Base-by-base conservation (phyloP, 1,140 invertebrate genomes). In the Drosophila serrata region DNA sequence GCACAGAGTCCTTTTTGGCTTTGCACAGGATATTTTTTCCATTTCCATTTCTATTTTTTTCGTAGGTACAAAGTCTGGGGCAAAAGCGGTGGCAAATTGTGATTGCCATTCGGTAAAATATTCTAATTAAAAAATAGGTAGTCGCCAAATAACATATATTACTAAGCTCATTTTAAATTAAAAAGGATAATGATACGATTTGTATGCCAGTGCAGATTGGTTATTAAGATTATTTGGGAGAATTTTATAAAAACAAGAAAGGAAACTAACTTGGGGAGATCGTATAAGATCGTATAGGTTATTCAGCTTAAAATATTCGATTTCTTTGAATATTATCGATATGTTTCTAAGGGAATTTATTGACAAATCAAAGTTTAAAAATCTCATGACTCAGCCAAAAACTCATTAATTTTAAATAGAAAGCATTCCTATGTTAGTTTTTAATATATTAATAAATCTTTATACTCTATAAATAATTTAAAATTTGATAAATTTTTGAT, bases 1-100 rank as follows among this genome's bases (percentile, higher is more conserved):
- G 37, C 60, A 29, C 55, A 4, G n/a, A 49, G 65, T 49, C 67
- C 69, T 73, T 70, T 70, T 70, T 59, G 19, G 27, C 58, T 48
- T 40, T 31, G 17, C 27, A 61, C 37, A 62, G 46, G 62, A 72
- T 57, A 57, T 46, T 24, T 70, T 45, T 31, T 11, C 19, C 24
- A 57, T 35, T 70, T 40, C n/a, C n/a, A n/a, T 24, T 40, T 31
- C 37, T 55, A 17, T 19, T 58, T 45, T 58, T 46, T 31, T 12
- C 31, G 17, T 37, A 4, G 11, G 11, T 22, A 15, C 19, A 53
- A 55, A 55, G 51, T 53, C 49, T 11, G 31, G 31, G 24, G 12
- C n/a, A 48, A 40, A 51, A 37, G 11, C 45, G 19, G 35, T 37
- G 24, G 24, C 37, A 57, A 46, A 31, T 24, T 24, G 48, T 24